Percentiles rank a stretch among this genome's conserved stretches.
Conservation (phyloP, 2,888 invertebrate genomes). For the Ashinkailepas kermadecensis region DNA sequence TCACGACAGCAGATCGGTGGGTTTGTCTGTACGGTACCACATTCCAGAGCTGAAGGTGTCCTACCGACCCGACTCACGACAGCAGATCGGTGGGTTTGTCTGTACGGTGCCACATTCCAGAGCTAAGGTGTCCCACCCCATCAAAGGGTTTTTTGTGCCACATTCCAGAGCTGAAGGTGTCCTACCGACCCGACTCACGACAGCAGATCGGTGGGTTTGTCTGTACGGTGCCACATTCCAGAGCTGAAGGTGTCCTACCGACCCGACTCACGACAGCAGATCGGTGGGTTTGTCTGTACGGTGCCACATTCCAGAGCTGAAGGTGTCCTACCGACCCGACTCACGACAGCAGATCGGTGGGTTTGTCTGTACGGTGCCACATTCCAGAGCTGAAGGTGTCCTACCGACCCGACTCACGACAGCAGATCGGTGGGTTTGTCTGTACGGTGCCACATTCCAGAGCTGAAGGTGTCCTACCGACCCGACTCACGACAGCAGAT, state of each 20-base stretch:
- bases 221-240: background rate
- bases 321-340: too few species aligned
- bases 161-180: slow-evolving; percentile 64
- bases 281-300: background rate
- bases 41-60: too few species aligned
- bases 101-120: too few species aligned
- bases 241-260: background rate
- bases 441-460: background rate
- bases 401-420: slow-evolving; percentile 72
- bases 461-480: background rate
- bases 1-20: too few species aligned
- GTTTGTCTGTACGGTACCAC: too few species aligned
- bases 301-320: background rate
- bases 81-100: too few species aligned
- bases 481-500: background rate
- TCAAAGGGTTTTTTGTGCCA: too few species aligned
- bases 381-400: slow-evolving; percentile 66
- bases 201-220: slow-evolving; percentile 62
- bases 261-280: background rate
- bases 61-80: too few species aligned
- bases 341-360: background rate
- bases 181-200: slow-evolving; percentile 70
- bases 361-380: slow-evolving; percentile 54
- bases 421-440: slow-evolving; percentile 58
- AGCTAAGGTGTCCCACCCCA: too few species aligned